Base-by-base conservation (phyloP, 2,797 vertebrate species). In the Hemitrygon akajei region DNA sequence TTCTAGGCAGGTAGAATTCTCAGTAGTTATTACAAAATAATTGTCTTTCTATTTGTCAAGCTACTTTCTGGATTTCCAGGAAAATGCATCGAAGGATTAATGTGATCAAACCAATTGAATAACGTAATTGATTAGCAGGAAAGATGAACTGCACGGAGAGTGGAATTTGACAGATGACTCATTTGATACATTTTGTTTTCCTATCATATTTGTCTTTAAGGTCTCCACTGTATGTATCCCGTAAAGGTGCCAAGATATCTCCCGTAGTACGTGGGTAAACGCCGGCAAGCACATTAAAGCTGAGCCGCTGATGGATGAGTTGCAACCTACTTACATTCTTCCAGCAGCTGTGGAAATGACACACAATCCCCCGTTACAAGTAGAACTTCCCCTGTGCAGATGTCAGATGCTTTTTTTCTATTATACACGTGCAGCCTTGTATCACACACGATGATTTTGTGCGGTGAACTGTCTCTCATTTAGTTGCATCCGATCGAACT, bases 271-370 rank as follows among this genome's bases (percentile, higher is more conserved):
- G 92, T 25, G 91, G 47, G 5, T 56, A 10, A 75, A 14, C 47
- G 20, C 75, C 76, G 75, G 71, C 71, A 73, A 92, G 58, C 84
- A 87, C 11, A 34, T 60, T 27, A 89, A 66, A 89, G 86, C 86
- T 89, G 60, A 25, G 69, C 12, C 56, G 71, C 30, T 92, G 69
- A 92, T 92, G 71, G 69, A 92, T 47, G n/a, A 56, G 37, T 75
- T 92, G 40, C 34, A 27, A 40, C 75, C 75, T 73, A 92, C 69
- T 92, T 40, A 75, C 69, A 22, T 92, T 92, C 69, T 75, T 47
- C 40, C 7, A 91, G 58, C 71, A 56, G 91, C 34, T 92, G 71
- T 73, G 91, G 91, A 73, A 47, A 75, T 92, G 66, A 92, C 71
- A 37, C 34, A 71, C 89, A 56, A 75, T 89, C 40, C 89, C 40